Evolutionary conservation across 30 jellyfish, hydroid and myxozoan genomes (phyloP).

Genomic region (Pelagia noctiluca): DNA sequence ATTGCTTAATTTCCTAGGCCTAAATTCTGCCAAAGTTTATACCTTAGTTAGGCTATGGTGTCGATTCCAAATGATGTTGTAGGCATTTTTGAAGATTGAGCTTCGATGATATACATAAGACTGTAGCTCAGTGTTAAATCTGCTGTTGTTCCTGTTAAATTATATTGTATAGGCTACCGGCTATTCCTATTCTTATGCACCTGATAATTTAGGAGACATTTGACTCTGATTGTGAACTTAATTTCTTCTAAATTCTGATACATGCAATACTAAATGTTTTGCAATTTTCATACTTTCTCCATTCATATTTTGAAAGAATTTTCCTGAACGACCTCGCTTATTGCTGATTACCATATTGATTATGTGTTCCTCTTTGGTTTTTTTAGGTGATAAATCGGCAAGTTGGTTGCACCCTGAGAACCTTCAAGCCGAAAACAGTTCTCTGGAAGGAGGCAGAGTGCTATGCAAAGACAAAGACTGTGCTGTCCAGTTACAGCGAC

Average conservation of each 20-base stretch:
- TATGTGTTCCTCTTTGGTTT: not conserved
- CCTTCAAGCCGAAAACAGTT: conserved; percentile 35
- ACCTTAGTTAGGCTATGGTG: too few species aligned
- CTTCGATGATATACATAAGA: too few species aligned
- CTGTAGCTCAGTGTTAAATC: too few species aligned
- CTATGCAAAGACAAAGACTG: conserved; percentile 10
- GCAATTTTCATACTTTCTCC: not conserved
- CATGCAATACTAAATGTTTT: not conserved
- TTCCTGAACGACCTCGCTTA: not conserved
- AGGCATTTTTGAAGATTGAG: too few species aligned
- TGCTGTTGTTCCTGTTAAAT: too few species aligned
- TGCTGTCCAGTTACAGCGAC: conserved; percentile 43
- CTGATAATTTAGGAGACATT: not conserved
- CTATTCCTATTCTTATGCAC: too few species aligned
- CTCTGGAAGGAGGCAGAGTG: conserved; percentile 60
- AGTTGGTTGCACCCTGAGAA: conserved; percentile 50
- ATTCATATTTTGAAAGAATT: not conserved
- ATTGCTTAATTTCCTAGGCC: too few species aligned
- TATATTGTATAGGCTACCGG: too few species aligned
- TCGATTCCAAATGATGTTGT: too few species aligned
- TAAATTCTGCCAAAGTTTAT: too few species aligned
- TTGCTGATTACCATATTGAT: not conserved
- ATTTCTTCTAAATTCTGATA: not conserved
- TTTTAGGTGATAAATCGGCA: conserved; percentile 53
- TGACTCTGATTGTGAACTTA: not conserved